Base-by-base conservation (phyloP, 2,797 vertebrate genomes). In the Halcyon badia region DNA sequence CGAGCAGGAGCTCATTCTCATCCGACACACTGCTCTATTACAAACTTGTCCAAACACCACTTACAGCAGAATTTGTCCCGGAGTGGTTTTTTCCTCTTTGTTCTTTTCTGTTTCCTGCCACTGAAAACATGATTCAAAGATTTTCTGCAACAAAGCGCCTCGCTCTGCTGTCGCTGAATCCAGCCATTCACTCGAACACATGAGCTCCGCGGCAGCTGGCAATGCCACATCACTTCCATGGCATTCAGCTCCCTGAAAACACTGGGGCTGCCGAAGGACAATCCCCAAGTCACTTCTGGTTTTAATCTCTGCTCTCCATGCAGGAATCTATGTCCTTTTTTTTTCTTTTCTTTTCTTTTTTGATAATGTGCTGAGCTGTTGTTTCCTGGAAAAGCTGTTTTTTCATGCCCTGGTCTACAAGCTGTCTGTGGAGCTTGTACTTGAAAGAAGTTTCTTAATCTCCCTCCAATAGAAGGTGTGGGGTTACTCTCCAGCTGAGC, bases 31-130 rank as follows among this genome's bases (percentile, higher is more conserved):
- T 87, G 44, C 85, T 82, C 61, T 76, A 7, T 51, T 37, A 26
- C 19, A 70, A 69, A 82, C 73, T 49, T 83, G 70, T 84, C 88
- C 85, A 90, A 94, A 90, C 78, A 73, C 33, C 85, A 90, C 66
- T 90, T 65, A 60, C 5, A 91, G 87, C 76, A 84, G 66, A 42
- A 76, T 82, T 89, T 90, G 77, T 93, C 94, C 73, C 85, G 49
- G 66, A 88, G 87, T 84, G 70, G 13, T 39, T 86, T 87, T 78
- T 65, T 65, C 26, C 44, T 94, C 80, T 95, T 95, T 95, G 87
- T 95, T 95, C 89, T 94, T 89, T 77, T 93, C 83, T 87, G 68
- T 95, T 97, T 97, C 95, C 90, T 95, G 87, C 93, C 83, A 52
- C 86, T 84, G 85, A 48, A 95, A 96, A 92, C 83, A 89, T 0